phyloP scores from a whole-genome alignment of 2,888 invertebrate species.

The Strigamia transsilvanica region DNA sequence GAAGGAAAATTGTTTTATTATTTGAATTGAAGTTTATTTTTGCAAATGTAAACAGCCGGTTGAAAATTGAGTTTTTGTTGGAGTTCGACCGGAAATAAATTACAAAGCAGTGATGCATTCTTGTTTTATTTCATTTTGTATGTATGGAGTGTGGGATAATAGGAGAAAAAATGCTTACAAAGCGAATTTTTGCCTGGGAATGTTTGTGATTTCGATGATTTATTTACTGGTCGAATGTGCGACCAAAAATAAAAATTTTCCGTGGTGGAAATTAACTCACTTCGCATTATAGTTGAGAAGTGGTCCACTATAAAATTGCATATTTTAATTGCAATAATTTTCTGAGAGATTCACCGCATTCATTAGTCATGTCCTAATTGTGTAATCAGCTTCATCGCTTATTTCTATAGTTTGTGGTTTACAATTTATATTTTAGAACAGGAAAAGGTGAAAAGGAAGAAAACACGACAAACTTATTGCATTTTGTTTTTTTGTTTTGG shows the following conservation, averaged over 20 bases:
- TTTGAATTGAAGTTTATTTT: not conserved
- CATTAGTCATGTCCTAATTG: constrained; percentile 8
- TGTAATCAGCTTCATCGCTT: not conserved
- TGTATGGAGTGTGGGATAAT: no score
- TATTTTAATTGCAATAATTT: not conserved
- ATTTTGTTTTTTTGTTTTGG: no score
- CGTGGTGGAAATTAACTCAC: not conserved
- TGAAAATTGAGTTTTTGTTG: not conserved
- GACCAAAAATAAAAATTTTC: no score
- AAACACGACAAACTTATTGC: no score
- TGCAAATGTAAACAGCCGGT: not conserved
- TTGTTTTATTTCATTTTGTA: not conserved
- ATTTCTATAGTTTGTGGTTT: not conserved
- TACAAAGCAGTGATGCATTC: constrained; percentile 8
- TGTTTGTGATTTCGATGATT: not conserved
- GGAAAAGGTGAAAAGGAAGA: not conserved
- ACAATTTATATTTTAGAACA: not conserved
- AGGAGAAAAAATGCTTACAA: not conserved
- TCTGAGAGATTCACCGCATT: not conserved
- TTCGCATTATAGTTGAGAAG: not conserved
- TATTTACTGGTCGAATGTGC: no score
- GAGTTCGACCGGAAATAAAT: not conserved
- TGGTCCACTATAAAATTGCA: not conserved
- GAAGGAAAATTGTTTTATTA: constrained; percentile 1
- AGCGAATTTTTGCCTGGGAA: constrained; percentile 2